A percentile compares a stretch with the other conserved stretches of the same genome.
phyloP scores from a whole-genome alignment of 2,113 vertebrate genomes.

The human (Homo sapiens) region DNA sequence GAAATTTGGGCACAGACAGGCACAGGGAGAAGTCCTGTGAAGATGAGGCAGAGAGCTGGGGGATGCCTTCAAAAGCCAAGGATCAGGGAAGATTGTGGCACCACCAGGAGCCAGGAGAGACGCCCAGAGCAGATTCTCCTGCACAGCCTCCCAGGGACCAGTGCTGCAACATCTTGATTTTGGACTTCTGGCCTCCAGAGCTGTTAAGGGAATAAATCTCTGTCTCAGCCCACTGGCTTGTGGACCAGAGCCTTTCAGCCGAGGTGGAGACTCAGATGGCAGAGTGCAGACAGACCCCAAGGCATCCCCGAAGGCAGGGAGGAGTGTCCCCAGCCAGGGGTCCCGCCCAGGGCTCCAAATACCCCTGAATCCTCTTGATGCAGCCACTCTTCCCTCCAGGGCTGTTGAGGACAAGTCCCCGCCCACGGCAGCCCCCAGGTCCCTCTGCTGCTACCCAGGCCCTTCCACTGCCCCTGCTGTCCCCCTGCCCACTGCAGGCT shows the following conservation, averaged over 20 bases:
- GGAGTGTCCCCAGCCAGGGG: rapidly evolving
- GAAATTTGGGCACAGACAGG: not conserved
- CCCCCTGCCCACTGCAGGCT: too few relatives aligned
- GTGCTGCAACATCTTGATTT: too few relatives aligned
- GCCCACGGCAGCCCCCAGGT: too few relatives aligned
- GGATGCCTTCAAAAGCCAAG: rapidly evolving
- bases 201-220: not conserved
- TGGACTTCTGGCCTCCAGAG: not conserved
- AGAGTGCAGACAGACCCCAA: not conserved
- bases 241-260: not conserved
- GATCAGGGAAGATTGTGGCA: rapidly evolving
- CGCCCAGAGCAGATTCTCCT: rapidly evolving
- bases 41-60: rapidly evolving
- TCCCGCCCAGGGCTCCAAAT: not conserved
- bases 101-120: not conserved
- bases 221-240: not conserved
- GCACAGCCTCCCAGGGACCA: not conserved
- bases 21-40: rapidly evolving
- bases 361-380: not conserved
- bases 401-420: too few relatives aligned
- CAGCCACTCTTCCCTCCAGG: not conserved
- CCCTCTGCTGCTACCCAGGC: too few relatives aligned
- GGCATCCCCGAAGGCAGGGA: rapidly evolving
- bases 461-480: too few relatives aligned
- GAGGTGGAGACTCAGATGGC: not conserved